Base-by-base conservation (phyloP, 2,113 vertebrate species). In the Anoura caudifer region DNA sequence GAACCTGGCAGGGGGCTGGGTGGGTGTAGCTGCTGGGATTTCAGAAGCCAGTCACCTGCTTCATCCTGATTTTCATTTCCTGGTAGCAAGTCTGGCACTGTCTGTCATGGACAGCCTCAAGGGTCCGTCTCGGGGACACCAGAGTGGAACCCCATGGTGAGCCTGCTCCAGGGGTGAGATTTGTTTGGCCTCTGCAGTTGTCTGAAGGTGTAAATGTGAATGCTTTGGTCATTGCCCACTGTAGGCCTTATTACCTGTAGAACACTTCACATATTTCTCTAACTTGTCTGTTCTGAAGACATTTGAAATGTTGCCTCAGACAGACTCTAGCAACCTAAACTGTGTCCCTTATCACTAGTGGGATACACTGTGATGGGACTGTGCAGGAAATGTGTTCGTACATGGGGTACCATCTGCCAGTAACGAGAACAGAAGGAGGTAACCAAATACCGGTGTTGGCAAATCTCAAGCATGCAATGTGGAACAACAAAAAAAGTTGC, bases 41-140 rank as follows among this genome's bases (percentile, higher is more conserved):
- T 33, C 5, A 7, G 33, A 90, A 72, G 61, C 72, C 50, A 59
- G 43, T 54, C 52, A 36, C 6, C 33, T 26, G 7, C 16, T 73
- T 54, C 31, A 50, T 43, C 36, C 63, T 7, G 13, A 20, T 56
- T 59, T 84, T 45, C 50, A 28, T 72, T 96, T 96, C 81, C 83
- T 77, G 52, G 38, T 81, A 76, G 69, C 4, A 8, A 59, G 38
- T 20, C 41, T 56, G n/a, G 24, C 15, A 4, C 8, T n/a, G 1
- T 63, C 65, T 36, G 4, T 75, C 24, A 4, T 3, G 5, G 56
- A 24, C 17, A 43, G 31, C 15, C 41, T 75, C 87, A 3, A 2
- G 4, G 19, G 31, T 5, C 2, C 3, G 10, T 4, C 13, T 20
- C 4, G 31, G 3, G 36, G 61, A 28, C 14, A 65, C 33, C 1